Base-by-base conservation (phyloP, 2,113 vertebrate genomes). In the Rhinichthys klamathensis region DNA sequence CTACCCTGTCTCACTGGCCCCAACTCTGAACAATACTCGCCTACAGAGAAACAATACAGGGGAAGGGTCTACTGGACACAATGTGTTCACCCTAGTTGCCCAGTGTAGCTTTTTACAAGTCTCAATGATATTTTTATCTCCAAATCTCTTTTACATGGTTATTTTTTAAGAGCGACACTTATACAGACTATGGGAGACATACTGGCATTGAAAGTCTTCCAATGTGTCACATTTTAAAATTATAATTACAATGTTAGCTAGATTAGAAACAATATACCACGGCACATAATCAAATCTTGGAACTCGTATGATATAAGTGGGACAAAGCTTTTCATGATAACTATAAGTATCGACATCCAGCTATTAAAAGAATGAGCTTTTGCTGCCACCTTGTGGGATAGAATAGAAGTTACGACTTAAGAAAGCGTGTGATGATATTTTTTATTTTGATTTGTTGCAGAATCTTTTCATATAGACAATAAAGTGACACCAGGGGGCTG, bases 11-110 rank as follows among this genome's bases (percentile, higher is more conserved):
- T 79, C 35, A 1, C 49, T 85, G 84, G 84, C 76, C 65, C 25
- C 77, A 38, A 35, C 9, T 21, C 23, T 85, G 84, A 79, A 80
- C 84, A 85, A 72, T 85, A 21, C 49, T 41, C n/a, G n/a, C 25
- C n/a, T 56, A 80, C 25, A 44, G 78, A 63, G 30, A 73, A 81
- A 86, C 78, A 81, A 82, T 76, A 38, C 67, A 69, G 60, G 23
- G 58, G 84, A 27, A 63, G 44, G 69, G 41, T 58, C 7, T 38
- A n/a, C 27, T 81, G 27, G 78, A 46, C 27, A 74, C 51, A 80
- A 2, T 27, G 9, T 35, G 25, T 70, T 44, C 46, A 56, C 61
- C 18, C 38, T 54, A 76, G 41, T 16, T 23, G n/a, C 23, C 21
- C 32, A 11, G 35, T 25, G 8, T 44, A 44, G 4, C 35, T 63